Evolutionary conservation across 2,888 invertebrate species (phyloP), one percentile per base, ranked within the genome.

Genomic region (Leptodirus hochenwartii): DNA sequence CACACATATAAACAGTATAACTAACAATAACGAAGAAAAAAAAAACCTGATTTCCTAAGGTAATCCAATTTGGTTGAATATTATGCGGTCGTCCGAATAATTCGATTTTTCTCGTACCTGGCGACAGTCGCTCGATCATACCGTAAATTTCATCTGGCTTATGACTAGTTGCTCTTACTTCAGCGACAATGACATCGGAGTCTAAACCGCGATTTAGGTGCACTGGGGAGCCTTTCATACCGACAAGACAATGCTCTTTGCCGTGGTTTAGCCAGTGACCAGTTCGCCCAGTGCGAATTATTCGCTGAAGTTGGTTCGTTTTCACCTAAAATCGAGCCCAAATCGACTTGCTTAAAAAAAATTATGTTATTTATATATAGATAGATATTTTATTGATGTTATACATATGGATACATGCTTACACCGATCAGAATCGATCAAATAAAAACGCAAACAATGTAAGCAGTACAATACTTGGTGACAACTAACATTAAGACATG

Each of bases 261-360:
- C 95, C 96, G 51, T 96, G 96, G 55, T 96, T 96, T 15, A 96
- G 61, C 96, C 96, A 96, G 56, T 96, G 96, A 0, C 96, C 95
- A 0, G 95, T 95, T 31, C 95, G 64, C 0, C 96, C 96, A 0
- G 96, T 96, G 16, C 95, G 64, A 44, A 96, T 96, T 44, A 96
- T 95, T 34, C 95, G 61, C 52, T 96, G 96, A 35, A 96, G 58
- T 51, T 96, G 96, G 58, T 96, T 96, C 0, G 95, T 96, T 60
- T 96, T 96, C 31, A 96, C 95, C n/a, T n/a, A n/a, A n/a, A n/a
- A n/a, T n/a, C n/a, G n/a, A n/a, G n/a, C n/a, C n/a, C n/a, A n/a
- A n/a, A n/a, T n/a, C n/a, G n/a, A n/a, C n/a, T n/a, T n/a, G n/a
- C n/a, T n/a, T n/a, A n/a, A n/a, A n/a, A n/a, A n/a, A n/a, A n/a